A percentile compares a stretch with the other conserved stretches of the same genome.
phyloP scores from a whole-genome alignment of 2,888 invertebrate genomes.

The Heliconius cydno region DNA sequence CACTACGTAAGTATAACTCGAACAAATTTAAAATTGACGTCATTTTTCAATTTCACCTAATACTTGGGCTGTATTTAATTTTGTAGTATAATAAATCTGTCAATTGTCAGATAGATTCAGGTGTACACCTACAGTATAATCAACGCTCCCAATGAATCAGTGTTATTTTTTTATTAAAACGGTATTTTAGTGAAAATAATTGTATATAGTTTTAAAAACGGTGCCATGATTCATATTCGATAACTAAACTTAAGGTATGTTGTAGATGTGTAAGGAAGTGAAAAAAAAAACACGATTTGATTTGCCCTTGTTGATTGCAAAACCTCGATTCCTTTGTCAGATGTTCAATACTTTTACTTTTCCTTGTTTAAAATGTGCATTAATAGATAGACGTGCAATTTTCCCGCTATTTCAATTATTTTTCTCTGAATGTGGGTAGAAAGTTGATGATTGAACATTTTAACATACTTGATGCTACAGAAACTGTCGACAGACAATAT shows the following conservation, averaged over 20 bases:
- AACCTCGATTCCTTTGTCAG: conserved; percentile 79
- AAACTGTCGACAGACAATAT: conserved; percentile 51
- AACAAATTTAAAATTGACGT: conserved; percentile 56
- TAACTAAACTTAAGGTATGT: conserved; percentile 57
- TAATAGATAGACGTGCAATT: conserved; percentile 48
- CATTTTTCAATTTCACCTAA: conserved; percentile 40
- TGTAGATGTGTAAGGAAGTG: conserved; percentile 50
- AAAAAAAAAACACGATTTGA: conserved; percentile 70
- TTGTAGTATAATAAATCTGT: conserved; percentile 60
- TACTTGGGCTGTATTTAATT: conserved; percentile 49
- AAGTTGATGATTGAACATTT: conserved; percentile 49
- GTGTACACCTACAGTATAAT: conserved; percentile 53
- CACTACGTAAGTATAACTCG: conserved; percentile 77
- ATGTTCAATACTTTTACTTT: conserved; percentile 76
- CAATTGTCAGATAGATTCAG: conserved; percentile 54
- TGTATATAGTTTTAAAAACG: conserved; percentile 59
- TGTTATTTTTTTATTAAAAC: conserved; percentile 66
- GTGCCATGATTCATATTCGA: conserved; percentile 67
- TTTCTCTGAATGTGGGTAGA: conserved; percentile 55
- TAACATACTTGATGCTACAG: conserved; percentile 28
- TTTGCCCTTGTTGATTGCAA: conserved; percentile 74
- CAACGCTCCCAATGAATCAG: conserved; percentile 60
- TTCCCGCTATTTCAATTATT: conserved; percentile 60
- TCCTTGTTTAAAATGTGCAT: conserved; percentile 54
- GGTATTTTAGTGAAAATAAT: conserved; percentile 61